phyloP scores from a whole-genome alignment of 2,113 vertebrate genomes.

The Myotis lucifugus region DNA sequence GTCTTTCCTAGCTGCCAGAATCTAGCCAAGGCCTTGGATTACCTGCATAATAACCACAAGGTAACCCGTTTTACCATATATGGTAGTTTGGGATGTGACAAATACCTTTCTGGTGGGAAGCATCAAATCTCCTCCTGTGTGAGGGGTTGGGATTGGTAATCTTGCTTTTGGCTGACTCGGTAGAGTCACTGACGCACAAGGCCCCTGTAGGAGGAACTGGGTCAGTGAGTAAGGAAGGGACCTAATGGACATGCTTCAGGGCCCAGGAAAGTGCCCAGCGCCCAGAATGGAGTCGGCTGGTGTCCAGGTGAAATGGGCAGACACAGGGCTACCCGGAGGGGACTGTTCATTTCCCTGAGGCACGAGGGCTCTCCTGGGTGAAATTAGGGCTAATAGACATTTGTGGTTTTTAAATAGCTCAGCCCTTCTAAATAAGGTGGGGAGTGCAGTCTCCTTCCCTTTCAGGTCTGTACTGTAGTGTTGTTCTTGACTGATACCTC shows the following conservation, averaged over 20 bases:
- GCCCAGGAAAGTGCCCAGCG: not conserved
- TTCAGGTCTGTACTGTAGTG: not conserved
- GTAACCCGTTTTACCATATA: fast-evolving
- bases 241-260: not conserved
- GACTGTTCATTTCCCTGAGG: not conserved
- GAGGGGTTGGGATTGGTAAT: not conserved
- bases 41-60: not conserved
- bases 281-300: fast-evolving
- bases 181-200: not conserved
- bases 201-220: not conserved
- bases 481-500: too few relatives aligned
- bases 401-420: not conserved
- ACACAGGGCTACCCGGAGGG: not conserved
- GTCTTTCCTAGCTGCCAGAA: not conserved
- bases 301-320: not conserved
- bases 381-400: not conserved
- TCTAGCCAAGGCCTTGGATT: not conserved
- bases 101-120: not conserved
- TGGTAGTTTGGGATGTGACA: not conserved
- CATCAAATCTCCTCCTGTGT: not conserved
- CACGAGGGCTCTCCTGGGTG: not conserved
- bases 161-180: not conserved
- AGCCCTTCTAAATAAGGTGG: not conserved
- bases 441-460: not conserved
- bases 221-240: not conserved